Conservation (phyloP, 2,888 invertebrate species). For the Nymphalis urticae region DNA sequence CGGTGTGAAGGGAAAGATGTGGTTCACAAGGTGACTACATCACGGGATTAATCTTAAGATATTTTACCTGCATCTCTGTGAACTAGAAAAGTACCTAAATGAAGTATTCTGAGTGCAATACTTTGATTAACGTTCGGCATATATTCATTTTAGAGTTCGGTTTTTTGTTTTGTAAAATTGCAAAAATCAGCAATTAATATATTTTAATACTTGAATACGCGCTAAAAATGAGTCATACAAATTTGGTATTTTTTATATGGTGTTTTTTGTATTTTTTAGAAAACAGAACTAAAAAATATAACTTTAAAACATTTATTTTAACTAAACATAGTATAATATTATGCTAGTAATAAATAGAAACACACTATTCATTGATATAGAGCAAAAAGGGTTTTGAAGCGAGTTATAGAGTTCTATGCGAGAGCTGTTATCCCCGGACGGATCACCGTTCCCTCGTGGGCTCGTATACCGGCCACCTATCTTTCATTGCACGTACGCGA, state of each 20-base stretch:
- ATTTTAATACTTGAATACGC: too few species aligned
- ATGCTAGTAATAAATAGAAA: too few species aligned
- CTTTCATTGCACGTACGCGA: conserved; percentile 82
- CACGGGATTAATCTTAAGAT: conserved; percentile 57
- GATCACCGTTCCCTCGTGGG: conserved; percentile 52
- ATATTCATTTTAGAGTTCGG: not conserved
- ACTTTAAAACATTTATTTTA: too few species aligned
- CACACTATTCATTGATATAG: not conserved
- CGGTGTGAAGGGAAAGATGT: conserved; percentile 80
- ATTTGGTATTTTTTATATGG: too few species aligned
- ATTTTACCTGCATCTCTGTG: conserved; percentile 16
- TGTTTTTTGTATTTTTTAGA: too few species aligned
- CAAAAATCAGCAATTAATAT: too few species aligned
- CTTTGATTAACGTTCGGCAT: not conserved
- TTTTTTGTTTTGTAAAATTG: not conserved
- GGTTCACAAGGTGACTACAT: conserved; percentile 46
- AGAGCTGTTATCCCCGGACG: conserved; percentile 51
- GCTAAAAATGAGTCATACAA: too few species aligned
- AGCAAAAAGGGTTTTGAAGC: not conserved
- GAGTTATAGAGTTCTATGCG: not conserved
- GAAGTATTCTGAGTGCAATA: not conserved
- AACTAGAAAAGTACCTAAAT: not conserved
- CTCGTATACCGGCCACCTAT: conserved; percentile 73
- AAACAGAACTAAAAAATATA: too few species aligned
- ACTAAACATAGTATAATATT: too few species aligned